Percentiles rank a stretch among this genome's conserved stretches.
Conservation (phyloP, 92 coral and sea anemone genomes). For the Parazoanthus atlanticus region DNA sequence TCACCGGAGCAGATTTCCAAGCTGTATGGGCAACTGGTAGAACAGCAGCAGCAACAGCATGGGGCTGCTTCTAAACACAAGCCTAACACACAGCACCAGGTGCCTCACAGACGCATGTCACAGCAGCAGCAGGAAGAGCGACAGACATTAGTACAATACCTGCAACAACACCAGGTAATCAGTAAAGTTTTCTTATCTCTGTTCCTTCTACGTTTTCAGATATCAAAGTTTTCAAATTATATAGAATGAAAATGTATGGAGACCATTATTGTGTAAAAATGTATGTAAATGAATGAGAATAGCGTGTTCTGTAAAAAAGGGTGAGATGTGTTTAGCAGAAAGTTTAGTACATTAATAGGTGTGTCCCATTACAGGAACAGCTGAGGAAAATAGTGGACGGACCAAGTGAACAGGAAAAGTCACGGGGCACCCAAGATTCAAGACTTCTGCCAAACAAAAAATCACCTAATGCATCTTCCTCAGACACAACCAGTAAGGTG, state of each 20-base stretch:
- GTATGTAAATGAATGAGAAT: too few relatives aligned
- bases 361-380: slow-evolving; percentile 2
- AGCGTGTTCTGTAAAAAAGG: too few relatives aligned
- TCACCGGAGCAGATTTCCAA: slow-evolving; percentile 36
- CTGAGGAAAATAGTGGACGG: neutral
- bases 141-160: neutral
- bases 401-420: slow-evolving; percentile 1
- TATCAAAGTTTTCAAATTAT: too few relatives aligned
- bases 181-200: neutral
- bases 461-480: neutral
- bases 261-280: too few relatives aligned
- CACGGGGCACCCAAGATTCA: neutral
- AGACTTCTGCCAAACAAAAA: neutral
- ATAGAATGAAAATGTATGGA: too few relatives aligned
- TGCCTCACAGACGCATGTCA: neutral
- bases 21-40: slow-evolving; percentile 29
- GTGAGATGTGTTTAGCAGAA: neutral
- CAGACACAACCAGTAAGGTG: neutral
- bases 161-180: slow-evolving; percentile 15
- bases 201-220: neutral
- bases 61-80: neutral
- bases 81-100: neutral
- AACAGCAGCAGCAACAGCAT: slow-evolving; percentile 25
- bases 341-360: too few relatives aligned
- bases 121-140: slow-evolving; percentile 21